Base-by-base conservation (phyloP, 2,113 vertebrate species). In the Asarcornis scutulata region DNA sequence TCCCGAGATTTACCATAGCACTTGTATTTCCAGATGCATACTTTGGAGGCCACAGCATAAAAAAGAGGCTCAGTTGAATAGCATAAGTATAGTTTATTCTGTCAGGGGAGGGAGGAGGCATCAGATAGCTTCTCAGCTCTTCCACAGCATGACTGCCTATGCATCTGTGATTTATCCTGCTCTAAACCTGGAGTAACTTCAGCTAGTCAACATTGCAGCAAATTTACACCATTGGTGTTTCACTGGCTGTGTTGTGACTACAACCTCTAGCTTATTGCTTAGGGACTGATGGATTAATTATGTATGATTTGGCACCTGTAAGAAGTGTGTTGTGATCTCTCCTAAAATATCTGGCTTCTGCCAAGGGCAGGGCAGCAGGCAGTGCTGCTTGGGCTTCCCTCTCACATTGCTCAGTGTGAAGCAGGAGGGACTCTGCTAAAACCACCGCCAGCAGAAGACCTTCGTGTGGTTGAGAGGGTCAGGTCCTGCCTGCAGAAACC, bases 181-280 rank as follows among this genome's bases (percentile, higher is more conserved):
- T 83, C 21, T 73, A 87, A 89, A 77, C 18, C n/a, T 71, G 11
- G 36, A 80, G 44, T 29, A 76, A 56, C 9, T 5, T 25, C 22
- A 71, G 31, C 40, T 77, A 66, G 13, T 76, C 0, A 0, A 6
- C 21, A 36, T 16, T 81, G 56, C 59, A 77, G 31, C 46, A 68
- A 59, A 91, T 88, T 76, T 52, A 52, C 50, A 58, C 56, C 7
- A 0, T 23, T 31, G 8, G 22, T 3, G 0, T 74, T 83, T 63
- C 60, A 32, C 20, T 31, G 48, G 4, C 13, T 40, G 15, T 2
- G 0, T 17, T 8, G 1, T 17, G n/a, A 46, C 36, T n/a, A 0
- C 2, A 14, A 36, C 29, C 16, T 85, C 88, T 32, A 89, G 31
- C 46, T 44, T 66, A 16, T 9, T 6, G 1, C 40, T 91, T 77